Evolutionary conservation across 2,113 vertebrate genomes (phyloP).

Genomic region (Halcyon malimbica): DNA sequence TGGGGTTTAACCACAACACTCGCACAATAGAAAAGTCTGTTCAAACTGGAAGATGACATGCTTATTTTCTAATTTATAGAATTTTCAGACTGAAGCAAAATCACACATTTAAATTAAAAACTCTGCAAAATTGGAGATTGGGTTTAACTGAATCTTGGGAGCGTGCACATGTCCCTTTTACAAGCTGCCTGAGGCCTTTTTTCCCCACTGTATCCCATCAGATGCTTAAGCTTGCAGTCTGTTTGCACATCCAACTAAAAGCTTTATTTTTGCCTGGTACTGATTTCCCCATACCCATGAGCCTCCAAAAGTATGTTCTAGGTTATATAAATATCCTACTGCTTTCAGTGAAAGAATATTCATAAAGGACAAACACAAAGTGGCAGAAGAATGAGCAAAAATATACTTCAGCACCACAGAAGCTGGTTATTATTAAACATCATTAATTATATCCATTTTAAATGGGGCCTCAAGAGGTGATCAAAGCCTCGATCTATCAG

Average conservation of each 20-base stretch:
- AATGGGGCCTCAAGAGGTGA: background rate
- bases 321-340: background rate
- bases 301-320: background rate
- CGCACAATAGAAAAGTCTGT: background rate
- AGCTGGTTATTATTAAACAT: background rate
- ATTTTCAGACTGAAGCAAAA: background rate
- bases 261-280: background rate
- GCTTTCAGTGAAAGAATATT: background rate
- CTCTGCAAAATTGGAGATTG: background rate
- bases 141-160: background rate
- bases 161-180: background rate
- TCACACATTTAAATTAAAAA: conserved; percentile 39
- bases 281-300: background rate
- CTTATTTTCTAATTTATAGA: conserved; percentile 23
- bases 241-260: background rate
- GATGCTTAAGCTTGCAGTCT: background rate
- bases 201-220: background rate
- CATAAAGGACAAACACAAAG: background rate
- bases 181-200: background rate
- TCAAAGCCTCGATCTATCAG: background rate
- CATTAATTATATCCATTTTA: background rate
- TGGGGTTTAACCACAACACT: background rate
- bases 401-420: background rate
- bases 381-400: background rate
- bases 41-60: background rate